These are phyloP conservation scores for Troides helena DNA, from an alignment of 2,888 invertebrate genomes.

Conservation along the genomic window DNA sequence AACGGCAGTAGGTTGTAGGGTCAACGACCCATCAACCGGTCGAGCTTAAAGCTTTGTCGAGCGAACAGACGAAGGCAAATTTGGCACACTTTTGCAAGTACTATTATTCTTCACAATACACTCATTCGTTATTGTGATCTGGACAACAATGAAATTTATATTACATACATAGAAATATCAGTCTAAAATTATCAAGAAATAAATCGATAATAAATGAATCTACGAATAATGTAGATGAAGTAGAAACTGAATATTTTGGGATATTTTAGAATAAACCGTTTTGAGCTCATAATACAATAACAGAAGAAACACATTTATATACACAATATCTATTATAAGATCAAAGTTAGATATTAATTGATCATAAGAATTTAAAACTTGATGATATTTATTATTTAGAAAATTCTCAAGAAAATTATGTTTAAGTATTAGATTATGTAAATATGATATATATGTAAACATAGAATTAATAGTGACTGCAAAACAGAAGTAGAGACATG, in stretches of 20 bases:
- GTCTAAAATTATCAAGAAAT: too few species aligned
- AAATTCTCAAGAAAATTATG: neutral
- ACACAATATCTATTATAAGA: too few species aligned
- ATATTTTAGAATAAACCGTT: too few species aligned
- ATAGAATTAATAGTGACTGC: neutral
- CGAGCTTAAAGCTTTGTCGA: slow-evolving; percentile 68
- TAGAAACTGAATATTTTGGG: too few species aligned
- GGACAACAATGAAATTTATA: neutral
- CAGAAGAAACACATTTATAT: too few species aligned
- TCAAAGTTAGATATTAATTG: too few species aligned
- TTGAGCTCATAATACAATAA: too few species aligned
- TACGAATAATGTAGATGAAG: too few species aligned
- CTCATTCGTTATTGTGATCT: neutral
- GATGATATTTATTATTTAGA: neutral
- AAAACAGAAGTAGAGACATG: neutral
- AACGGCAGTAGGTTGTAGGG: slow-evolving; percentile 71
- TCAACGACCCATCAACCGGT: slow-evolving; percentile 74
- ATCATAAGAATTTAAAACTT: neutral
- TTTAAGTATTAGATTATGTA: neutral
- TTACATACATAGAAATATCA: neutral
- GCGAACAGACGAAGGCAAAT: slow-evolving; percentile 62
- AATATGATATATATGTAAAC: neutral
- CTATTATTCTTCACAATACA: slow-evolving; percentile 29
- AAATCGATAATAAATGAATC: too few species aligned
- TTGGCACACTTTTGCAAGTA: slow-evolving; percentile 69